Conservation (phyloP, 2,888 invertebrate species). For the Tachina lurida region DNA sequence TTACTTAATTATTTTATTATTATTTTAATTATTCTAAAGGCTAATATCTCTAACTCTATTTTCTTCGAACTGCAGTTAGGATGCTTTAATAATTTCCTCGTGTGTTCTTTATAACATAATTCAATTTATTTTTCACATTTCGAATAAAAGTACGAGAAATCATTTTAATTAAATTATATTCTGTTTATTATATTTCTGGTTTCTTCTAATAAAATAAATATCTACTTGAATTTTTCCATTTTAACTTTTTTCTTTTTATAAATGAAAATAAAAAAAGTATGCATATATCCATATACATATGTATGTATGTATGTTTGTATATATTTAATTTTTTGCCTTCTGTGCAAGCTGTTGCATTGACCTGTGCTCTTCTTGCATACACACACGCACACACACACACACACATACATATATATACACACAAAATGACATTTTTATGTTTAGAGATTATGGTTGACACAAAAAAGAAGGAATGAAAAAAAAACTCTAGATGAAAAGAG, state of each 20-base stretch:
- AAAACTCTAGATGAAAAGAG: neutral
- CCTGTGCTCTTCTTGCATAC: slow-evolving; percentile 42
- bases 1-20: no score
- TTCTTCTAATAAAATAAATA: slow-evolving; percentile 11
- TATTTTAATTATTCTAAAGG: no score
- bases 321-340: slow-evolving; percentile 18
- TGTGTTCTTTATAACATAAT: no score
- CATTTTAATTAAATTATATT: slow-evolving; percentile 8
- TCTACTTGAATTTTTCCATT: slow-evolving; percentile 10
- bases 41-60: no score
- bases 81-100: no score
- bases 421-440: slow-evolving; percentile 63
- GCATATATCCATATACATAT: neutral
- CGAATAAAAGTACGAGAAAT: neutral
- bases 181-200: neutral
- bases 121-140: neutral
- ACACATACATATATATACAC: slow-evolving; percentile 11
- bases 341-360: slow-evolving; percentile 70
- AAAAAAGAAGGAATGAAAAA: slow-evolving; percentile 14
- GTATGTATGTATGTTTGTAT: no score
- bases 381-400: neutral
- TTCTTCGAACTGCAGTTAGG: no score
- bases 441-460: slow-evolving; percentile 57
- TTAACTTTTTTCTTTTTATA: slow-evolving; percentile 3
- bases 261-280: neutral